These are phyloP conservation scores for Brachionus sp. DNA, from an alignment of 1,140 invertebrate genomes.

Conservation along the genomic window DNA sequence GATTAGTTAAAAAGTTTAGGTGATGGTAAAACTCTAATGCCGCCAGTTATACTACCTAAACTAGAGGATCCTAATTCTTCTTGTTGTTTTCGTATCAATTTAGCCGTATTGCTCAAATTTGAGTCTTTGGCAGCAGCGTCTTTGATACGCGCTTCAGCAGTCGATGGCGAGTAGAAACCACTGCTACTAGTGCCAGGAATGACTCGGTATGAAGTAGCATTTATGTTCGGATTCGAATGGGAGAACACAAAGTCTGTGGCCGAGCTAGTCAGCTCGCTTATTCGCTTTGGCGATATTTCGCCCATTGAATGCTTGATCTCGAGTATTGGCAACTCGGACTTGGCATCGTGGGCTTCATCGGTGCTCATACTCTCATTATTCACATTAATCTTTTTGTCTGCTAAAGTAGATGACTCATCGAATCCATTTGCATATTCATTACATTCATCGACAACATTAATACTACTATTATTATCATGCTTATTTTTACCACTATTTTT, in stretches of 20 bases:
- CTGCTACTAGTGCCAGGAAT: neutral
- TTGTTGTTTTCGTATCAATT: constrained; percentile 7
- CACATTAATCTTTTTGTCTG: neutral
- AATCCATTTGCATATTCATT: neutral
- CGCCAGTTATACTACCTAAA: constrained; percentile 43
- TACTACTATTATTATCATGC: neutral
- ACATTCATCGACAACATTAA: constrained; percentile 2
- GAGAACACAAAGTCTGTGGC: neutral
- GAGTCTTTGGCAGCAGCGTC: constrained; percentile 30
- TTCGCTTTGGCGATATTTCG: neutral
- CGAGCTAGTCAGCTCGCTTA: neutral
- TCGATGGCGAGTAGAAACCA: constrained; percentile 19
- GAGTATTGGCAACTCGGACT: constrained; percentile 15
- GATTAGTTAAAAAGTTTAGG: neutral
- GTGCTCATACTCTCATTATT: neutral
- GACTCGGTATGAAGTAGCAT: neutral
- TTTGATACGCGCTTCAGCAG: neutral
- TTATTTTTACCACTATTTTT: constrained; percentile 20
- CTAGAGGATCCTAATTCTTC: constrained; percentile 12
- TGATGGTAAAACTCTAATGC: constrained; percentile 43
- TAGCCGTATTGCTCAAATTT: constrained; percentile 14
- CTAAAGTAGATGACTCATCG: neutral
- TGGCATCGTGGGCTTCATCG: neutral
- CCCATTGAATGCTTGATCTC: neutral
- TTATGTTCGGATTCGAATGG: constrained; percentile 1